These are phyloP conservation scores for Salticus scenicus DNA, from an alignment of 2,888 invertebrate species.

Conservation along the genomic window DNA sequence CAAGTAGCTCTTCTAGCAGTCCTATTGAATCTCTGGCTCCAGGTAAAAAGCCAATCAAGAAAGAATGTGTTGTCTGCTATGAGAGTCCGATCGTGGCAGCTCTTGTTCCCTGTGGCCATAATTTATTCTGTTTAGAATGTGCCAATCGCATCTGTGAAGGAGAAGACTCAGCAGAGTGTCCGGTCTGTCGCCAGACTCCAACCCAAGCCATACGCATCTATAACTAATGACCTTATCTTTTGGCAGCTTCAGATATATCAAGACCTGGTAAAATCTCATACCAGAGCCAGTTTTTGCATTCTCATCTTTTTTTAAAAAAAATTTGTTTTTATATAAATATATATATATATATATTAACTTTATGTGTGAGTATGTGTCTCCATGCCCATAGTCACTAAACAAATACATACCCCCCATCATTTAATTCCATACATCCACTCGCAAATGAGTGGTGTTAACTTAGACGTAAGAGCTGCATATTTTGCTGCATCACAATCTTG, in stretches of 20 bases:
- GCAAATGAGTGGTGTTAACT: constrained; percentile 54
- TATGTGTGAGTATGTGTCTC: constrained; percentile 54
- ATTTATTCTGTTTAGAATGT: constrained; percentile 95
- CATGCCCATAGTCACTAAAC: constrained; percentile 63
- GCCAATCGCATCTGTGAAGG: constrained; percentile 83
- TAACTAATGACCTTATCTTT: constrained; percentile 71
- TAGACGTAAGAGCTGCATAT: constrained; percentile 64
- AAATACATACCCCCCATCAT: constrained; percentile 34
- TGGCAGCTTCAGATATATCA: constrained; percentile 49
- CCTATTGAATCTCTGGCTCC: constrained; percentile 70
- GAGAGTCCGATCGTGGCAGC: constrained; percentile 93
- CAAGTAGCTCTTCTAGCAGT: constrained; percentile 64
- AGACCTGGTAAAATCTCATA: constrained; percentile 34
- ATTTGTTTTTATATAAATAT: constrained; percentile 59
- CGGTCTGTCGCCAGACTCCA: constrained; percentile 89
- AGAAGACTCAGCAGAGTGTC: constrained; percentile 80
- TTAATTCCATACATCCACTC: constrained; percentile 56
- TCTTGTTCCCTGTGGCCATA: constrained; percentile 95
- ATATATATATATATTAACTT: constrained; percentile 44
- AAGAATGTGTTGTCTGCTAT: constrained; percentile 86
- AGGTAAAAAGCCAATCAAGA: constrained; percentile 51
- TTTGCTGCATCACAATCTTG: constrained; percentile 69
- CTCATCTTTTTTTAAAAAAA: constrained; percentile 56
- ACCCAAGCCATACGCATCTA: constrained; percentile 90
- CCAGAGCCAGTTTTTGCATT: constrained; percentile 64